Conservation (phyloP, 2,888 invertebrate genomes). For the Brachylomia viminalis region DNA sequence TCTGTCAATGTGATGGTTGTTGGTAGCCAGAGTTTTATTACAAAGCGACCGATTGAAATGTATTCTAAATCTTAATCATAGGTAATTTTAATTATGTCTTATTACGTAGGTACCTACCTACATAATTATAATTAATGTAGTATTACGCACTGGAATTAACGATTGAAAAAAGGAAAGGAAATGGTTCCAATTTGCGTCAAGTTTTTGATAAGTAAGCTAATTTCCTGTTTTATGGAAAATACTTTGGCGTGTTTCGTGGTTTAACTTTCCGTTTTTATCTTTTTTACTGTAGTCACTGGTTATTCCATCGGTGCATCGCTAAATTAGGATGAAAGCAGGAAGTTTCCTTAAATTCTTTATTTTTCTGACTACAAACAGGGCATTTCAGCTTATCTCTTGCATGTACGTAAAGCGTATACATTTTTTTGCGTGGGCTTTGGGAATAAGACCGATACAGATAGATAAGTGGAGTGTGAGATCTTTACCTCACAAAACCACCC, state of each 20-base stretch:
- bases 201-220: not conserved
- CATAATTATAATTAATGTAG: not conserved
- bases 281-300: no score
- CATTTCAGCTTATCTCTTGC: no score
- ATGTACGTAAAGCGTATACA: no score
- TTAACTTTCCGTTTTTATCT: no score
- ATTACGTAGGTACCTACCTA: not conserved
- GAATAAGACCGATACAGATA: no score
- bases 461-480: no score
- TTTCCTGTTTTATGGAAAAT: not conserved
- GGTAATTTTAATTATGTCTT: not conserved
- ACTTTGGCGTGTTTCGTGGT: not conserved
- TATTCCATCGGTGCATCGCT: no score
- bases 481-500: no score
- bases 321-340: no score
- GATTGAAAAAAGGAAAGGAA: not conserved
- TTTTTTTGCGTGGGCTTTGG: no score
- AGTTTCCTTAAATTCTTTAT: no score
- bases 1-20: not conserved
- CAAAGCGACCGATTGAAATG: not conserved
- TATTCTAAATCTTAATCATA: not conserved
- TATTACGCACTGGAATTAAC: not conserved
- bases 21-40: not conserved
- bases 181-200: conserved; percentile 1
- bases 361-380: no score